phyloP scores from a whole-genome alignment of 2,888 invertebrate species.

The Trichacis sp. region DNA sequence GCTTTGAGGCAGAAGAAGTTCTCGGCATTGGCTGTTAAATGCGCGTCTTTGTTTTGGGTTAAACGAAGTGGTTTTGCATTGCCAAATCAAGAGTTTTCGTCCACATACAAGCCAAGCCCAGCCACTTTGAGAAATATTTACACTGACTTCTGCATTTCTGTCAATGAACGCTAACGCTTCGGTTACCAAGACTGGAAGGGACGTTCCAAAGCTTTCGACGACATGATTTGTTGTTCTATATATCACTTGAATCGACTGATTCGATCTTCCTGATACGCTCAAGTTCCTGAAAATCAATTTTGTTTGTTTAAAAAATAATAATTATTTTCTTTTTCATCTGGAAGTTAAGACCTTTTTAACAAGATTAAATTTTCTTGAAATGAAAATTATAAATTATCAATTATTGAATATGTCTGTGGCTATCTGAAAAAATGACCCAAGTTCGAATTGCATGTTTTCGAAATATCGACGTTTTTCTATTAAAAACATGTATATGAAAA shows the following conservation, averaged over 20 bases:
- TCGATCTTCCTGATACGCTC: slow-evolving; percentile 74
- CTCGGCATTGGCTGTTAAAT: slow-evolving; percentile 80
- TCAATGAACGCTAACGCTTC: slow-evolving; percentile 88
- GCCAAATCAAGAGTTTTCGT: slow-evolving; percentile 88
- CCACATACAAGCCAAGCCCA: slow-evolving; percentile 91
- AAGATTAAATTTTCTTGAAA: too few relatives aligned
- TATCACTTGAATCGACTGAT: slow-evolving; percentile 80
- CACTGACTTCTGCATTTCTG: slow-evolving; percentile 74
- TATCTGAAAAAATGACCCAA: too few relatives aligned
- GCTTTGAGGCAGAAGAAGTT: slow-evolving; percentile 89
- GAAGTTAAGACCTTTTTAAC: too few relatives aligned
- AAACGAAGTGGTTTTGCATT: slow-evolving; percentile 72
- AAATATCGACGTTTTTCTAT: too few relatives aligned
- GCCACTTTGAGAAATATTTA: slow-evolving; percentile 76
- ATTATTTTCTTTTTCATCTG: too few relatives aligned
- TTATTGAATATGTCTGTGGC: too few relatives aligned
- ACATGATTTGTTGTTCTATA: slow-evolving; percentile 80
- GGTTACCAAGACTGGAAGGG: slow-evolving; percentile 88
- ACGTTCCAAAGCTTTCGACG: slow-evolving; percentile 84
- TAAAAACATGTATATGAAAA: too few relatives aligned
- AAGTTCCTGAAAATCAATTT: slow-evolving; percentile 48
- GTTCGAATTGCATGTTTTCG: too few relatives aligned
- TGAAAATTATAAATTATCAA: too few relatives aligned
- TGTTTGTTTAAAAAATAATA: neutral
- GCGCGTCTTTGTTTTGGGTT: slow-evolving; percentile 65